phyloP scores from a whole-genome alignment of 2,797 vertebrate genomes.

The Syngnathus acus region DNA sequence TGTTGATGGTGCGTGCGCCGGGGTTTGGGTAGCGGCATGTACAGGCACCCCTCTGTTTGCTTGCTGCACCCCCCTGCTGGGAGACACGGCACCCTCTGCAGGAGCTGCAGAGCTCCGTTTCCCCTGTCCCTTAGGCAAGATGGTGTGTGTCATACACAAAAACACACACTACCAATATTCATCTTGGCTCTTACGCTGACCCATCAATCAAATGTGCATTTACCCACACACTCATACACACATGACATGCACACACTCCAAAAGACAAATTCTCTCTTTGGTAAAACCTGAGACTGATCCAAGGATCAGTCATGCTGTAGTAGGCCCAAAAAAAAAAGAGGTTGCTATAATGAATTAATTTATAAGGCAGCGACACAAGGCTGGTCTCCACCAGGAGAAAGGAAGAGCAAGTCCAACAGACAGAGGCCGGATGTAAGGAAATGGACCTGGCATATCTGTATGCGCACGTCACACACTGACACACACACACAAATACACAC shows the following conservation, averaged over 20 bases:
- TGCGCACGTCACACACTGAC: no score
- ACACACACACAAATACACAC: no score
- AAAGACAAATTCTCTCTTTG: constrained; percentile 53
- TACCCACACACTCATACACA: background rate
- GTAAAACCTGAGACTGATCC: constrained; percentile 80
- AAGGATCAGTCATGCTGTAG: constrained; percentile 81
- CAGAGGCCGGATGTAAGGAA: constrained; percentile 2
- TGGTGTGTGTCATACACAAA: constrained; percentile 51
- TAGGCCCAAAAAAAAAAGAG: constrained; percentile 68
- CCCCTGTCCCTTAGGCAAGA: constrained; percentile 66
- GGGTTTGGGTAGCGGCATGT: constrained; percentile 77
- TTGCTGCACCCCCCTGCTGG: constrained; percentile 65
- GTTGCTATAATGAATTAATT: constrained; percentile 87
- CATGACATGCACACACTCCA: constrained; percentile 3
- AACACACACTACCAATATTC: constrained; percentile 34
- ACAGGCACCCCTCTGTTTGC: constrained; percentile 69
- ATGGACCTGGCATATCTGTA: background rate
- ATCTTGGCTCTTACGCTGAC: constrained; percentile 57
- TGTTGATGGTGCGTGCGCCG: constrained; percentile 71
- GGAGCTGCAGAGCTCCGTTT: constrained; percentile 65
- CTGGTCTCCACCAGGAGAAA: constrained; percentile 77
- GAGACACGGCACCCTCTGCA: constrained; percentile 75
- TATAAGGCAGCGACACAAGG: constrained; percentile 87
- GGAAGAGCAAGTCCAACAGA: constrained; percentile 7
- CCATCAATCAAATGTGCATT: constrained; percentile 61